Percentiles rank a stretch among this genome's conserved stretches.
These are phyloP conservation scores for Ceyx margarethae DNA, from an alignment of 2,113 vertebrate genomes.

Conservation along the genomic window DNA sequence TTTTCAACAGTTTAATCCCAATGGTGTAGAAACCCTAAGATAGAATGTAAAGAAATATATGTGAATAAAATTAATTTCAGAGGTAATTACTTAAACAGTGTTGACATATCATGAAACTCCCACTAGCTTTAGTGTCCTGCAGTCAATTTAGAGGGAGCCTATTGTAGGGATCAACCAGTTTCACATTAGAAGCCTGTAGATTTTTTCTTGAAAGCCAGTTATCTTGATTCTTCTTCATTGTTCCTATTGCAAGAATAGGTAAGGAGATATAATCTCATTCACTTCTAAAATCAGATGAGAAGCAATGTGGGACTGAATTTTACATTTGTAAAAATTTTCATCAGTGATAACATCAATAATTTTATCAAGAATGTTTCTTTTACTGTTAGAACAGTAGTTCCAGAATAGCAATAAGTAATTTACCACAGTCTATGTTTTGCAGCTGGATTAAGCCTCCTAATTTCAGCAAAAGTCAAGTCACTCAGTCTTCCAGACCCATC, in stretches of 20 bases:
- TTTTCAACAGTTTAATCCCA: neutral
- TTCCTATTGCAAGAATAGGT: neutral
- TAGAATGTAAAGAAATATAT: neutral
- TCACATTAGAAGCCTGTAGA: neutral
- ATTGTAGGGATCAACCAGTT: neutral
- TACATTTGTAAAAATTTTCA: neutral
- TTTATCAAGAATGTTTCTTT: neutral
- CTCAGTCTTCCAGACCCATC: conserved; percentile 84
- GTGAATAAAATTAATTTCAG: neutral
- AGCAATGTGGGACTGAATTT: neutral
- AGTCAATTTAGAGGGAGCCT: neutral
- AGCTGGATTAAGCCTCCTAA: conserved; percentile 85
- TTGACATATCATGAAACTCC: neutral
- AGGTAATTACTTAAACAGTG: neutral
- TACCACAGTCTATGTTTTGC: conserved; percentile 91
- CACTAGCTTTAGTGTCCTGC: neutral
- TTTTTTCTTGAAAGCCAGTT: neutral
- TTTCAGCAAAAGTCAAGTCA: conserved; percentile 82
- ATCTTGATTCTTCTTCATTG: neutral
- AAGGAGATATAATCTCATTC: neutral
- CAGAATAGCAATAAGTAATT: neutral
- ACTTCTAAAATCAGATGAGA: neutral
- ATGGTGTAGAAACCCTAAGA: neutral
- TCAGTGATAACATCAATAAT: neutral
- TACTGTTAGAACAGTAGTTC: neutral